Conservation (phyloP, 2,797 vertebrate species). For the Ptychobarbus kaznakovi region DNA sequence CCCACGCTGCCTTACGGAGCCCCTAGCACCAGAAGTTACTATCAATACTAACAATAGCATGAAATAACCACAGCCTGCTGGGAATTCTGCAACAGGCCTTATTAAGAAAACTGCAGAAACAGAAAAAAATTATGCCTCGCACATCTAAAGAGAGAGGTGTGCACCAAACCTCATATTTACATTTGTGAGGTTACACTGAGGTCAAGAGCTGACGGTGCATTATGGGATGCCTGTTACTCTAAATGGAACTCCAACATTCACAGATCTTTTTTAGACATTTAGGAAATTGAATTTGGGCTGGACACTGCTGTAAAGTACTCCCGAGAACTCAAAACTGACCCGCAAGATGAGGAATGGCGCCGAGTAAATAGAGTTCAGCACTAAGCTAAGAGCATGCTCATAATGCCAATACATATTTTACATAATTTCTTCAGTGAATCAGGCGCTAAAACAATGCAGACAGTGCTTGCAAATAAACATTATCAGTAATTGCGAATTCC, state of each 20-base stretch:
- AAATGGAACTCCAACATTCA: slow-evolving; percentile 12
- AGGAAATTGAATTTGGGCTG: not conserved
- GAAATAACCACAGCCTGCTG: slow-evolving; percentile 79
- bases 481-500: not conserved
- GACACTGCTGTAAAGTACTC: not conserved
- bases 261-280: slow-evolving; percentile 10
- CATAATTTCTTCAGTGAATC: not conserved
- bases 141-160: not conserved
- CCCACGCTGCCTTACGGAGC: slow-evolving; percentile 69
- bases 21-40: slow-evolving; percentile 64
- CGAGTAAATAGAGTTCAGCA: not conserved
- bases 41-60: slow-evolving; percentile 81
- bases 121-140: slow-evolving; percentile 65
- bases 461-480: not conserved
- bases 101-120: slow-evolving; percentile 77
- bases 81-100: slow-evolving; percentile 77
- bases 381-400: too few relatives aligned
- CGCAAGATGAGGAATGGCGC: not conserved
- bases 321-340: not conserved
- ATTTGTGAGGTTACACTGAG: slow-evolving; percentile 11
- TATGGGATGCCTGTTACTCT: slow-evolving; percentile 12
- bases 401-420: not conserved
- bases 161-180: slow-evolving; percentile 5
- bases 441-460: not conserved
- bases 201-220: not conserved